Evolutionary conservation across 2,888 invertebrate species (phyloP), one percentile per base, ranked within the genome.

Genomic region (Heliconius erato): DNA sequence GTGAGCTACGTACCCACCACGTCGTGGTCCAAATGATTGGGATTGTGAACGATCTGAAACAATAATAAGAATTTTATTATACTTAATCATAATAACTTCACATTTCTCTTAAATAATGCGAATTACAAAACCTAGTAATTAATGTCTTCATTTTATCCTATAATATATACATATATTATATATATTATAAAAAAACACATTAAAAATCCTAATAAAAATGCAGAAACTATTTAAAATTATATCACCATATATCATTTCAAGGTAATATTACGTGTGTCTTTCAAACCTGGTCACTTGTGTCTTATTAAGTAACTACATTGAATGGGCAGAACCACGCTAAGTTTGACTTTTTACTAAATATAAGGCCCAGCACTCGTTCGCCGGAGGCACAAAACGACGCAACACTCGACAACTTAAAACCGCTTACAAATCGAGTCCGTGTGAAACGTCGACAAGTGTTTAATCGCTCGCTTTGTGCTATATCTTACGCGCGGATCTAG

Each of bases 381-480:
- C 71, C 80, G 85, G 86, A 85, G 85, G 80, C 85, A 85, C 86
- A 88, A 89, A 89, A 88, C 89, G 86, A 88, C 88, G 85, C 85
- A 88, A 88, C 91, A 90, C 92, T 92, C 88, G 86, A 88, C 88
- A 86, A 86, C 87, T 89, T 88, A 86, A 89, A 88, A 85, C 84
- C 86, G 87, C 85, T 86, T 85, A 84, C 85, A 86, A 86, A 86
- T 86, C 86, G 84, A 81, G 69, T 82, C 82, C 76, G 83, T 77
- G 83, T 82, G 85, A 83, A 83, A 80, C 74, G 79, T 59, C 83
- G 86, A 86, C 87, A 87, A 94, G 94, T 91, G 92, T 90, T 92
- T 94, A 94, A 94, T 94, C 94, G 93, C 87, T 89, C 88, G 90
- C 93, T 93, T 93, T 92, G 93, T 91, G 89, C 89, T 89, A 90